Conservation (phyloP, 92 coral and sea anemone species). For the Phenganax subtilis region DNA sequence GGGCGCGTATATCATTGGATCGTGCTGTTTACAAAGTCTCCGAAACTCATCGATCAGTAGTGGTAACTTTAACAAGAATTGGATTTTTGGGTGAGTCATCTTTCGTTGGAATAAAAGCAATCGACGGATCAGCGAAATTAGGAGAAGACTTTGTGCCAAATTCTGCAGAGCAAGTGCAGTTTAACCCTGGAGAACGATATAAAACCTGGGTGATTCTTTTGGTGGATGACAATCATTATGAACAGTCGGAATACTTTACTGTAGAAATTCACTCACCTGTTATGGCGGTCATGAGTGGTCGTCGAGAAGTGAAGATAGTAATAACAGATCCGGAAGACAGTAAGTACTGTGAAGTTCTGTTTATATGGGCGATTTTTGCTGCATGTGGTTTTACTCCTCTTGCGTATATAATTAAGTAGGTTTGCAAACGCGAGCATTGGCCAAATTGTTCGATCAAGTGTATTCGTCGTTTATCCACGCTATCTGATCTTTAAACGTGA, state of each 20-base stretch:
- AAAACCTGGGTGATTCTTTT: conserved; percentile 67
- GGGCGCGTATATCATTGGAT: conserved; percentile 83
- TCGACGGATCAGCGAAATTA: conserved; percentile 56
- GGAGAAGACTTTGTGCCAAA: conserved; percentile 60
- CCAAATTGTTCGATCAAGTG: too few species aligned
- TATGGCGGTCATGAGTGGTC: conserved; percentile 68
- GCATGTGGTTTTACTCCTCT: too few species aligned
- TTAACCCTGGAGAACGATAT: conserved; percentile 77
- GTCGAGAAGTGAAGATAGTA: conserved; percentile 51
- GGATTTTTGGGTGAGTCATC: conserved; percentile 89
- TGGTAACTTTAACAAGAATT: conserved; percentile 51
- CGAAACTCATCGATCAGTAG: conserved; percentile 64
- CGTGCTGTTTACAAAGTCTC: conserved; percentile 49
- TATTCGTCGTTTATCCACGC: too few species aligned
- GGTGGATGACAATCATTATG: conserved; percentile 63
- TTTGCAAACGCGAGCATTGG: too few species aligned
- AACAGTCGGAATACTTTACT: conserved; percentile 57
- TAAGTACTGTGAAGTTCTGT: conserved; percentile 35
- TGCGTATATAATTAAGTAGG: too few species aligned
- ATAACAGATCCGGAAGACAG: conserved; percentile 86
- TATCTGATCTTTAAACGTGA: too few species aligned
- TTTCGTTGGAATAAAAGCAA: conserved; percentile 60
- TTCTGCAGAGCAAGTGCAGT: conserved; percentile 83
- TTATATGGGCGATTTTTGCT: too few species aligned
- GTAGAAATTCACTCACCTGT: conserved; percentile 64